Percentiles rank a stretch among this genome's conserved stretches.
phyloP scores from a whole-genome alignment of 2,113 vertebrate species.

The Cathartes aura region DNA sequence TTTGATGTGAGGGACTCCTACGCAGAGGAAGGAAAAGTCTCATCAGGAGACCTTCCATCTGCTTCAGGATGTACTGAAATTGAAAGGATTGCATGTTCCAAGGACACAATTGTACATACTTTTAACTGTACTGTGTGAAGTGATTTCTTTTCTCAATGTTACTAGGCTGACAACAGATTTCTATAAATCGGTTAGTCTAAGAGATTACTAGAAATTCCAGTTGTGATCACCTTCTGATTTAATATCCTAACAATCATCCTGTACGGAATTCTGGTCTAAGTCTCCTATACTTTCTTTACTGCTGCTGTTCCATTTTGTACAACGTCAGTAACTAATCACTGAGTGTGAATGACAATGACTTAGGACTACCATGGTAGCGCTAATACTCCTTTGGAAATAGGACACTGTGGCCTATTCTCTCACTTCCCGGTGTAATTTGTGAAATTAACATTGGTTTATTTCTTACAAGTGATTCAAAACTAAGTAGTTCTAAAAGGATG shows the following conservation, averaged over 20 bases:
- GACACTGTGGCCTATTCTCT: neutral
- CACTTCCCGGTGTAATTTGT: neutral
- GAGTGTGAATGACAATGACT: neutral
- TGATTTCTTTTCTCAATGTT: neutral
- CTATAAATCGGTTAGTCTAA: neutral
- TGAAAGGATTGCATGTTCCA: neutral
- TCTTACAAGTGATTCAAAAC: neutral
- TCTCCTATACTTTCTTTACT: neutral
- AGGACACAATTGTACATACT: neutral
- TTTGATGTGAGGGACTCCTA: constrained; percentile 15
- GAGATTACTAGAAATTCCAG: neutral
- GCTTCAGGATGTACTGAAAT: constrained; percentile 11
- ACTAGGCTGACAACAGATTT: neutral
- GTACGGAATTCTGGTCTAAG: neutral
- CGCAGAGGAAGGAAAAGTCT: constrained; percentile 45
- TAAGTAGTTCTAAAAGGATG: neutral
- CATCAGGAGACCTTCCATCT: constrained; percentile 25
- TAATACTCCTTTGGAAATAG: neutral
- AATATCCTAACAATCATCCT: neutral
- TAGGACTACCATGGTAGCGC: neutral
- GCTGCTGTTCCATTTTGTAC: neutral
- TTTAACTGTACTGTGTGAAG: neutral
- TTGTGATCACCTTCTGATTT: neutral
- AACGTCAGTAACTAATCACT: neutral
- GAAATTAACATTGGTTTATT: neutral